phyloP scores from a whole-genome alignment of 2,113 vertebrate genomes.

The Apistogramma diplotaenia region DNA sequence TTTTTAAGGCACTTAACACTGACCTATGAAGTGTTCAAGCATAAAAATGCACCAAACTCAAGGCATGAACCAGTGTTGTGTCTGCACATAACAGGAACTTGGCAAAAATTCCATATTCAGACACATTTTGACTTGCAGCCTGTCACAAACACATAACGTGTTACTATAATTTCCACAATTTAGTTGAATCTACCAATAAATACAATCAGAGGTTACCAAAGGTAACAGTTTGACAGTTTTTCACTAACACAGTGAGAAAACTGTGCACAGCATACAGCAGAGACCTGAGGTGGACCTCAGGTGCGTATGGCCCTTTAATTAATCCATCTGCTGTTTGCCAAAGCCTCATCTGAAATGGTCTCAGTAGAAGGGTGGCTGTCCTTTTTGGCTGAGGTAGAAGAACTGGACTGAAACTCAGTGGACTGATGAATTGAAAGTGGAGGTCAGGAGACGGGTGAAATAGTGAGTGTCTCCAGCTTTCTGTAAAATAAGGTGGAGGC shows the following conservation, averaged over 20 bases:
- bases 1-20: not conserved
- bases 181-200: not conserved
- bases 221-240: not conserved
- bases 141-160: not conserved
- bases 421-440: not conserved
- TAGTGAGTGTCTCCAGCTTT: not conserved
- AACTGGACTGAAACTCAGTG: not conserved
- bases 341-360: not conserved
- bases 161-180: not conserved
- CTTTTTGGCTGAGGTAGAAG: too few species aligned
- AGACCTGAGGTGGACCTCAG: not conserved
- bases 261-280: not conserved
- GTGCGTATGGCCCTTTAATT: not conserved
- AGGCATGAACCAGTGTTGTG: not conserved
- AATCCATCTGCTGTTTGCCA: not conserved
- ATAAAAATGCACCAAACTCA: not conserved
- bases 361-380: not conserved
- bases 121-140: not conserved
- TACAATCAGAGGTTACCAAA: too few species aligned
- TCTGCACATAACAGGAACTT: too few species aligned
- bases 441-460: too few species aligned
- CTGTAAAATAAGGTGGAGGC: not conserved
- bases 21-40: not conserved
- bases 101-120: not conserved
- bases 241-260: not conserved